A percentile compares a stretch with the other conserved stretches of the same genome.
These are phyloP conservation scores for Megalops cyprinoides DNA, from an alignment of 2,797 vertebrate genomes.

Conservation along the genomic window DNA sequence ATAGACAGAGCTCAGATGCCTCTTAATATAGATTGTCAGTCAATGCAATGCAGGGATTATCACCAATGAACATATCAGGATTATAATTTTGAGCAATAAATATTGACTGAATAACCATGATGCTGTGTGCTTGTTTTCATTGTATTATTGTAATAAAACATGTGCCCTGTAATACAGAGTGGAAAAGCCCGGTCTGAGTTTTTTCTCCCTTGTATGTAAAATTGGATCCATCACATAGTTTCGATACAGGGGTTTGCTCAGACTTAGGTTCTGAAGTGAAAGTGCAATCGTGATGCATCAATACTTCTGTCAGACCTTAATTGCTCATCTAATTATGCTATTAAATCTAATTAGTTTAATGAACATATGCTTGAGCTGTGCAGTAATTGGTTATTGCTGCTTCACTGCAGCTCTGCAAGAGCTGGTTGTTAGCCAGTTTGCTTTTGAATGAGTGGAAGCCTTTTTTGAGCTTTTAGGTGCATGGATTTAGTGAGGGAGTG, in stretches of 20 bases:
- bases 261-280: neutral
- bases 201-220: neutral
- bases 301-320: neutral
- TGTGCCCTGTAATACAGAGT: neutral
- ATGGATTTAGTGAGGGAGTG: too few relatives aligned
- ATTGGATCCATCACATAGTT: neutral
- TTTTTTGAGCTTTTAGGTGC: too few relatives aligned
- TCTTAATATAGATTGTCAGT: constrained; percentile 46
- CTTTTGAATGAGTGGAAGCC: too few relatives aligned
- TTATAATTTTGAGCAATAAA: constrained; percentile 71
- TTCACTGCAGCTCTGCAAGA: neutral
- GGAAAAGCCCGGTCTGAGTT: neutral
- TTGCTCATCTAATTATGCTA: neutral
- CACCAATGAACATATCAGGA: constrained; percentile 59
- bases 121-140: constrained; percentile 34
- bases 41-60: constrained; percentile 61
- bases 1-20: constrained; percentile 40
- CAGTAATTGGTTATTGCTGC: neutral
- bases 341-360: neutral
- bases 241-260: neutral
- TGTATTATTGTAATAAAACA: constrained; percentile 13
- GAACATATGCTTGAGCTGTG: neutral
- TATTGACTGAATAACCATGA: constrained; percentile 60
- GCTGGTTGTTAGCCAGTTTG: too few relatives aligned
- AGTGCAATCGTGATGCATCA: too few relatives aligned